A percentile compares a stretch with the other conserved stretches of the same genome.
These are phyloP conservation scores for Pheosia gnoma DNA, from an alignment of 2,888 invertebrate species.

Conservation along the genomic window DNA sequence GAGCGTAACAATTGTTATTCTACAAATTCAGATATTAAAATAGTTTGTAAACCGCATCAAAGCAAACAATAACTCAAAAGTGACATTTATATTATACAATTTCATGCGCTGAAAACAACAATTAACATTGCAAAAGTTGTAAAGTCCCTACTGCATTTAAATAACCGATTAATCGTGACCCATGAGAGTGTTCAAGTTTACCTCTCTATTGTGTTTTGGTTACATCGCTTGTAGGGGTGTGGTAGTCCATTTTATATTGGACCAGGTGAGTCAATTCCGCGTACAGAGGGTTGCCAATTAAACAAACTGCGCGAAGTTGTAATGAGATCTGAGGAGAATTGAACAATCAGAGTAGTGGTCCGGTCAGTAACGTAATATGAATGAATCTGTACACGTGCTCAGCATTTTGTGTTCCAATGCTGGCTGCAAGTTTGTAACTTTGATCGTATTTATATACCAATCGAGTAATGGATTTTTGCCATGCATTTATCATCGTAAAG, in stretches of 20 bases:
- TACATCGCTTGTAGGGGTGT: slow-evolving; percentile 8
- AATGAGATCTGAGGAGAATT: slow-evolving; percentile 57
- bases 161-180: slow-evolving; percentile 42
- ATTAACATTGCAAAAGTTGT: slow-evolving; percentile 41
- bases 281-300: slow-evolving; percentile 53
- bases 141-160: slow-evolving; percentile 47
- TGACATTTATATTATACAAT: slow-evolving; percentile 33
- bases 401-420: neutral
- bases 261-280: slow-evolving; percentile 36
- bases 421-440: no score
- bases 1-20: no score
- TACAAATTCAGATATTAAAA: slow-evolving; percentile 13
- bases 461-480: no score
- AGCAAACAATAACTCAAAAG: slow-evolving; percentile 31
- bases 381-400: neutral
- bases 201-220: slow-evolving; percentile 15
- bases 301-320: slow-evolving; percentile 55
- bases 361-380: slow-evolving; percentile 8
- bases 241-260: slow-evolving; percentile 40
- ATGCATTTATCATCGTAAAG: no score
- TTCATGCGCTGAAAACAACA: slow-evolving; percentile 49
- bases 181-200: slow-evolving; percentile 13
- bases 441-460: no score
- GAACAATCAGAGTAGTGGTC: slow-evolving; percentile 29
- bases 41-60: slow-evolving; percentile 23